Evolutionary conservation across 2,797 vertebrate species (phyloP), one percentile per base, ranked within the genome.

Genomic region (Chiropotes sagulatus): DNA sequence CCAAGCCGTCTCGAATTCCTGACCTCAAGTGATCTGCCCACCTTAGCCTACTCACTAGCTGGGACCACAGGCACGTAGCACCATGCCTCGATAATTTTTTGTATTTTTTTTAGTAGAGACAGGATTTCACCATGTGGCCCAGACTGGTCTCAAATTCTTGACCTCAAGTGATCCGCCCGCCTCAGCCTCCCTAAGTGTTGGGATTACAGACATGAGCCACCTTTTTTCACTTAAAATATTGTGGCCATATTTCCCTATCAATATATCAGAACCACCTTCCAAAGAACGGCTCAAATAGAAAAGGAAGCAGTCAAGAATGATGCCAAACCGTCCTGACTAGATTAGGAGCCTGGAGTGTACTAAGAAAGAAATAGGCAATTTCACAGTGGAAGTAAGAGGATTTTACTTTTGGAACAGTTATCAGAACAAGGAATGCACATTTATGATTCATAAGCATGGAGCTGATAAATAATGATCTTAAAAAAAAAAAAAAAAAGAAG

Each of bases 221-320:
- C 26, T 93, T 75, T 80, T 52, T 84, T 54, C 58, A 92, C 41
- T 88, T 96, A 88, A 95, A 97, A 94, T 84, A 91, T 5, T 57
- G 19, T 75, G 19, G 36, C 54, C 61, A 78, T 86, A 57, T 89
- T 96, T 92, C 64, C 64, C 86, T 76, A 41, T 88, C 72, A 48
- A 20, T 36, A 41, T 67, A 95, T 20, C 61, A 89, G 52, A 44
- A 36, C 28, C n/a, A 92, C 73, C 30, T 96, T 88, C 28, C 87
- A 88, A 88, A 54, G 30, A 93, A 96, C 36, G 36, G 17, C 57
- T 92, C 44, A 81, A 87, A 87, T 12, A 96, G 46, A 94, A 92
- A 85, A 75, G 72, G 88, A 0, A 67, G 39, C 33, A 19, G 46
- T 84, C 52, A 75, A 75, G 44, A 85, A 92, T 39, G 64, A 36